Evolutionary conservation across 2,113 vertebrate genomes (phyloP).

Genomic region (Odontophorus gujanensis): DNA sequence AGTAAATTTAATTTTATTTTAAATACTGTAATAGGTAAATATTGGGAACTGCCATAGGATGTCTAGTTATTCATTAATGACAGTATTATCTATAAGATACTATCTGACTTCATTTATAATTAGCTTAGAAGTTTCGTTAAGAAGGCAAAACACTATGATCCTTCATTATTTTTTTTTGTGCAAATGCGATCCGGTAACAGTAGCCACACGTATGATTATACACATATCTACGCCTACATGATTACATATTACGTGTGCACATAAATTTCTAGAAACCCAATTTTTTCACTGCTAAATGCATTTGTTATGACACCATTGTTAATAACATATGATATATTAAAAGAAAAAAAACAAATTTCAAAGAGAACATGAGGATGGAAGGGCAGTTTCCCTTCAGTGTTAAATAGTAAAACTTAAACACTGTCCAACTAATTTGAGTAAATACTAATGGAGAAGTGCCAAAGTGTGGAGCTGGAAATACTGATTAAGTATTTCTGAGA

Average conservation of each 20-base stretch:
- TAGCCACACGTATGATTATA: neutral
- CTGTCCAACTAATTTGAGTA: neutral
- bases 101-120: neutral
- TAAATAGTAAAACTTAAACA: slow-evolving; percentile 5
- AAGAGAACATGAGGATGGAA: neutral
- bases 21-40: neutral
- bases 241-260: neutral
- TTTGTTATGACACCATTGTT: neutral
- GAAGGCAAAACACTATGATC: neutral
- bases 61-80: neutral
- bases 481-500: slow-evolving; percentile 12
- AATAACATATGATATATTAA: neutral
- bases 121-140: neutral
- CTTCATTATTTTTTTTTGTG: neutral
- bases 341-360: neutral
- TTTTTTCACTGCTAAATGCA: neutral
- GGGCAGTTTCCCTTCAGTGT: neutral
- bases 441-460: neutral
- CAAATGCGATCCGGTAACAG: neutral
- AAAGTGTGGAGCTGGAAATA: slow-evolving; percentile 11
- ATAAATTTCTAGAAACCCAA: neutral
- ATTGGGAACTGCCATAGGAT: neutral
- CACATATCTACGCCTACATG: neutral
- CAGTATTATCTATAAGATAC: neutral
- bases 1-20: neutral